phyloP scores from a whole-genome alignment of 2,113 vertebrate genomes.

The Xyrauchen texanus region DNA sequence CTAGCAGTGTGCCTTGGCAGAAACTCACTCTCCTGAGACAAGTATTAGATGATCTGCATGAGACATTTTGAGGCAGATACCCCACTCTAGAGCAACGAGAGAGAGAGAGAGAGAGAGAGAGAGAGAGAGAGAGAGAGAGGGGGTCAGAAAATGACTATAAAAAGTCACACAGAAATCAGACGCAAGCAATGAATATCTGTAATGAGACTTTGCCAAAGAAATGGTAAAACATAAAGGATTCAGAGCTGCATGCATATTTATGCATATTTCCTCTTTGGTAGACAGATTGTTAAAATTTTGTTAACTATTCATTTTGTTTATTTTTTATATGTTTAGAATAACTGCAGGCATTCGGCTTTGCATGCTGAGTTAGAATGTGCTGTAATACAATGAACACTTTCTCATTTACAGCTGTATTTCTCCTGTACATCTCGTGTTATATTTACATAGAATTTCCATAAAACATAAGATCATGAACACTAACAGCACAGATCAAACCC shows the following conservation, averaged over 20 bases:
- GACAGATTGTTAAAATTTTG: conserved; percentile 20
- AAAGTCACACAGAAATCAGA: background rate
- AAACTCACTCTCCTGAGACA: conserved; percentile 92
- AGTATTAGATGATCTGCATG: conserved; percentile 93
- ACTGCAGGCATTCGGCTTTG: conserved; percentile 15
- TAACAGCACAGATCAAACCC: conserved; percentile 30
- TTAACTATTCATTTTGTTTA: too few relatives aligned
- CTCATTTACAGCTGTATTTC: too few relatives aligned
- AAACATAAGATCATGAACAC: conserved; percentile 9
- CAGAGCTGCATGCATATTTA: too few relatives aligned
- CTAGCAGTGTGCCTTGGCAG: conserved; percentile 97
- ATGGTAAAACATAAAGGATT: too few relatives aligned
- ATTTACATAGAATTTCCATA: too few relatives aligned
- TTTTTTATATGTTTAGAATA: conserved; percentile 12
- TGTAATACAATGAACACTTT: background rate
- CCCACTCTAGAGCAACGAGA: conserved; percentile 85
- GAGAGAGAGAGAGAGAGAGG: background rate
- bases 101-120: too few relatives aligned
- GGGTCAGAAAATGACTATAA: conserved; percentile 16
- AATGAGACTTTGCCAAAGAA: too few relatives aligned
- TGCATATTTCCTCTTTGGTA: background rate
- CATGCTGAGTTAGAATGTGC: background rate
- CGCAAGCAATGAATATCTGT: background rate
- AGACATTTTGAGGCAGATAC: conserved; percentile 92
- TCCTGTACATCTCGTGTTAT: too few relatives aligned